Evolutionary conservation across 2,113 vertebrate genomes (phyloP), one percentile per base, ranked within the genome.

Genomic region (Epinephelus fuscoguttatus): DNA sequence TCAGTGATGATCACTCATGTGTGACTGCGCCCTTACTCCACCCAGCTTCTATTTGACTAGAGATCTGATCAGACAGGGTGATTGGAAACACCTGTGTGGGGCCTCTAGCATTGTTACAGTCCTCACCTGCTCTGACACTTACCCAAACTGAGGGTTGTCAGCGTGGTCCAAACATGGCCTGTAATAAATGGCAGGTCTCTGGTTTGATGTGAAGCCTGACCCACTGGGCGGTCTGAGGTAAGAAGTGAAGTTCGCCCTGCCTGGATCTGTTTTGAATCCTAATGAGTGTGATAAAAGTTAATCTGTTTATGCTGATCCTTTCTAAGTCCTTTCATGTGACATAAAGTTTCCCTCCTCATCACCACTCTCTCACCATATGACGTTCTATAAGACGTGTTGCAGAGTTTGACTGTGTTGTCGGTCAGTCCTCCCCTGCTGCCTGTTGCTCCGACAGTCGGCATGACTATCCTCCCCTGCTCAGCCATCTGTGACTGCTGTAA

Each of bases 131-230:
- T 0, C 21, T 69, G 56, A 66, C 61, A 75, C 91, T 88, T 74
- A 95, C 93, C 90, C 90, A 70, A 90, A 80, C 17, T 70, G 79
- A 49, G 89, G 91, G 85, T 88, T 94, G 82, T 89, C 91, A 60
- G 3, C 72, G 61, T 40, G 67, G 47, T 90, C 86, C 84, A 88
- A 59, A 67, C 81, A 83, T 76, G 91, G 84, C 8, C 40, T 88
- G 84, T 93, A 89, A 81, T 68, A 82, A 6, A 91, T 10, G 50
- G 75, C 90, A 10, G 89, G 90, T 70, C 88, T 91, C 25, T 89
- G 87, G 81, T 92, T 93, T 63, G 88, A 70, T 19, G 78, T 82
- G 80, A 79, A 93, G 17, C 92, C 92, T 0, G 90, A 81, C 12
- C 3, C 30, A 68, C 56, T 55, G 60, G 80, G 79, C 78, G 0